phyloP scores from a whole-genome alignment of 1,140 invertebrate genomes.

The Tyrophagus putrescentiae region DNA sequence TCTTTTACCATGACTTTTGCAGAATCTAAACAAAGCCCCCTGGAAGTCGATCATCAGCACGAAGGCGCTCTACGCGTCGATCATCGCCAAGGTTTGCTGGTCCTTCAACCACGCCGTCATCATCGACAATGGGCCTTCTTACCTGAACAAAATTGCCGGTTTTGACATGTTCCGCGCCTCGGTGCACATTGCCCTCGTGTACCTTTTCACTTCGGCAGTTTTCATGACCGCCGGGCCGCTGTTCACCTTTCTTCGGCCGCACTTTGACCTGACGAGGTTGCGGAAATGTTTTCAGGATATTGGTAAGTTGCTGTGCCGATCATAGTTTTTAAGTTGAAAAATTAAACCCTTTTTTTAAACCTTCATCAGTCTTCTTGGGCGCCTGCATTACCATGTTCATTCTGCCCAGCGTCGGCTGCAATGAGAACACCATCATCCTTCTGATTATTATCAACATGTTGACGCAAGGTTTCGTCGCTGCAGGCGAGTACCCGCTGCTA shows the following conservation, averaged over 20 bases:
- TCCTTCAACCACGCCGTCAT: conserved; percentile 7
- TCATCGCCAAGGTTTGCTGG: conserved; percentile 1
- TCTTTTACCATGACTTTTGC: conserved; percentile 7
- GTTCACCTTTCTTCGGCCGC: neutral
- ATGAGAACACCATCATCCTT: conserved; percentile 19
- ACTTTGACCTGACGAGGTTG: neutral
- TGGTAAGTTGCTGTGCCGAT: conserved; percentile 1
- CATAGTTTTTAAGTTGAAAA: neutral
- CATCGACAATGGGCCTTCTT: conserved; percentile 12
- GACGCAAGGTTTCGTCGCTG: conserved; percentile 23
- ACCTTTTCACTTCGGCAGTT: neutral
- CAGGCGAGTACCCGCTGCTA: conserved; percentile 26
- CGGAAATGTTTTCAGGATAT: conserved; percentile 17
- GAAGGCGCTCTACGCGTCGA: conserved; percentile 11
- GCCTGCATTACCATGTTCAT: conserved; percentile 23
- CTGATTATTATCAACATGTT: conserved; percentile 25
- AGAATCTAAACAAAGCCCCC: conserved; percentile 3
- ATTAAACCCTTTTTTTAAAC: neutral
- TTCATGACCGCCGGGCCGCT: neutral
- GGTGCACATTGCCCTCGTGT: conserved; percentile 2
- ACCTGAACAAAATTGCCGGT: conserved; percentile 4
- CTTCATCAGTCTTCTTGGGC: conserved; percentile 16
- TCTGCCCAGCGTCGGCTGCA: conserved; percentile 22
- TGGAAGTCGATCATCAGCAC: conserved; percentile 3
- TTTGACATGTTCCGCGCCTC: neutral